Percentiles rank a stretch among this genome's conserved stretches.
Conservation (phyloP, 2,888 invertebrate genomes). For the Leucophenga maculata region DNA sequence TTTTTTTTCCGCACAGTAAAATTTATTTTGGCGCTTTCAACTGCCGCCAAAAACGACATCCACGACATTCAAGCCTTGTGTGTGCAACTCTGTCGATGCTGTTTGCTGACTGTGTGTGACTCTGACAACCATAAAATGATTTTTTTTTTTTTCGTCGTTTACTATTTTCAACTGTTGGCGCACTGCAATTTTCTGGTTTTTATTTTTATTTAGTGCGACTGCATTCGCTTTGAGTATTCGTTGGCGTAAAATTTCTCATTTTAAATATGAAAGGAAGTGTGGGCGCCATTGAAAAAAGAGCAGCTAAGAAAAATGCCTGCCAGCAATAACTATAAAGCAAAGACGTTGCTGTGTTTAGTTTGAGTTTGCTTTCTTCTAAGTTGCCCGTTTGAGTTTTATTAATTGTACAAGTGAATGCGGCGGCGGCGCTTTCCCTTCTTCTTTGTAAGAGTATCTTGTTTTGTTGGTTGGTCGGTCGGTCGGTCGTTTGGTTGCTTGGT, state of each 20-base stretch:
- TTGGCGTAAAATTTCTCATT: conserved; percentile 63
- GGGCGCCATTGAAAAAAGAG: conserved; percentile 47
- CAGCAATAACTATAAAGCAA: not conserved
- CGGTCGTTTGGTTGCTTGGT: no score
- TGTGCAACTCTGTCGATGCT: conserved; percentile 44
- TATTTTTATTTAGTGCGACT: conserved; percentile 49
- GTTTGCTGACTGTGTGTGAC: no score
- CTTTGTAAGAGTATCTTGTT: conserved; percentile 38
- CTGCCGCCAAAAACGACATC: conserved; percentile 41
- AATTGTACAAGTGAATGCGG: conserved; percentile 32
- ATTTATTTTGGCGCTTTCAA: conserved; percentile 49
- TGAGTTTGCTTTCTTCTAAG: no score
- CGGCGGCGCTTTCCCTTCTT: conserved; percentile 47
- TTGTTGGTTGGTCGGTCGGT: not conserved
- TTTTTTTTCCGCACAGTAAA: no score
- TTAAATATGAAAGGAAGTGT: conserved; percentile 64
- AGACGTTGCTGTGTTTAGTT: no score
- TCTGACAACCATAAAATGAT: no score
- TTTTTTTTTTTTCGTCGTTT: no score
- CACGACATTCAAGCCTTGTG: conserved; percentile 47
- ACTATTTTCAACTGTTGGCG: no score
- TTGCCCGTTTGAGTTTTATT: conserved; percentile 21
- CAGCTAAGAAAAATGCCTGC: not conserved
- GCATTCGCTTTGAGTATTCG: conserved; percentile 55
- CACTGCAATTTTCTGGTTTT: no score